These are phyloP conservation scores for Esox masquinongy DNA, from an alignment of 2,797 vertebrate genomes.

Conservation along the genomic window DNA sequence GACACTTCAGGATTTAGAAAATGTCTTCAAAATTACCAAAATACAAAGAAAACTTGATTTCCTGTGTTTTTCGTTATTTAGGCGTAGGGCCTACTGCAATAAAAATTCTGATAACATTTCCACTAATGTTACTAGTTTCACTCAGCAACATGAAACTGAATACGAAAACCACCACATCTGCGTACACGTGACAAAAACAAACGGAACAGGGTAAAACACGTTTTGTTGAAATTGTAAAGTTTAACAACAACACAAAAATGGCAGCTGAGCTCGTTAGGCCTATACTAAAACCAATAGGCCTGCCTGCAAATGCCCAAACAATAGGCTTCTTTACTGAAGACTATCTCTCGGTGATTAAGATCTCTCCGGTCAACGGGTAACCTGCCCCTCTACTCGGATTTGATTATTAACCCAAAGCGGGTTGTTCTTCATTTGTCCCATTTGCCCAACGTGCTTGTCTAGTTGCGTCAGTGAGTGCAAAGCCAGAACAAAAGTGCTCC, in stretches of 20 bases:
- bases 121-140: background rate
- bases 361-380: slow-evolving; percentile 8
- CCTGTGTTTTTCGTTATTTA: background rate
- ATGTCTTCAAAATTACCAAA: background rate
- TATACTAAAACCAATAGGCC: background rate
- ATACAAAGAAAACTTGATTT: background rate
- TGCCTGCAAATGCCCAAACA: background rate
- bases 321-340: background rate
- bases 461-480: background rate
- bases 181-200: slow-evolving; percentile 13
- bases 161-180: slow-evolving; percentile 63
- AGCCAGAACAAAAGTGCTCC: background rate
- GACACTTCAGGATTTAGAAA: background rate
- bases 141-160: slow-evolving; percentile 66
- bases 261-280: background rate
- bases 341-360: background rate
- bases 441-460: background rate
- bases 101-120: background rate
- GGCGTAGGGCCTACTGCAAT: background rate
- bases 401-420: slow-evolving; percentile 20
- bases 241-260: background rate
- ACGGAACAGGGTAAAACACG: slow-evolving; percentile 36
- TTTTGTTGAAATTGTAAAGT: slow-evolving; percentile 40
- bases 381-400: background rate
- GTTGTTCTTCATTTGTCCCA: background rate